These are phyloP conservation scores for Mercenaria mercenaria DNA, from an alignment of 1,140 invertebrate genomes.

Conservation along the genomic window DNA sequence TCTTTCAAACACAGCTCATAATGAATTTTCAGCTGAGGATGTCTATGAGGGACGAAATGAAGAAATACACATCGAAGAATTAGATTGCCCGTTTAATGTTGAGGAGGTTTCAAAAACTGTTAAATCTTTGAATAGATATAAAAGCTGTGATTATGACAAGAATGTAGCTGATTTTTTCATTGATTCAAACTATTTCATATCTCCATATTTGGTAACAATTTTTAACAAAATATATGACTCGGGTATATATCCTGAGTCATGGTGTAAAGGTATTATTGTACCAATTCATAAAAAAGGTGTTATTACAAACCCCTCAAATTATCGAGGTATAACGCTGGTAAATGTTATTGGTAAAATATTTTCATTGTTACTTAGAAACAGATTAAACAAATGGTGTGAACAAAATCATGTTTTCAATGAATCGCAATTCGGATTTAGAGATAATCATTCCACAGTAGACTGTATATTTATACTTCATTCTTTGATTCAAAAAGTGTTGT, in stretches of 20 bases:
- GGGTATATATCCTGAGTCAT: neutral
- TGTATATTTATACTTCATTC: conserved; percentile 36
- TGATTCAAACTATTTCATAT: conserved; percentile 1
- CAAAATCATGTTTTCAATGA: conserved; percentile 3
- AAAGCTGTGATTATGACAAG: neutral
- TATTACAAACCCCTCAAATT: conserved; percentile 9
- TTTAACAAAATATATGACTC: conserved; percentile 17
- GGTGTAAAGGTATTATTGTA: neutral
- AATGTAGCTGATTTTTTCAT: conserved; percentile 34
- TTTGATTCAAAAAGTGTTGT: conserved; percentile 3
- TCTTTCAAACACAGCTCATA: neutral
- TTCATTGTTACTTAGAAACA: neutral
- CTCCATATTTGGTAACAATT: neutral
- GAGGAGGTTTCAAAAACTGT: neutral
- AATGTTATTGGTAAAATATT: conserved; percentile 24
- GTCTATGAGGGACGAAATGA: neutral
- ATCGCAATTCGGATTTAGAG: conserved; percentile 28
- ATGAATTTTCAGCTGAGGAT: neutral
- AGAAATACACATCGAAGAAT: neutral
- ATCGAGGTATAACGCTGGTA: conserved; percentile 42
- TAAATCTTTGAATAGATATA: neutral
- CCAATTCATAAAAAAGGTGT: conserved; percentile 30
- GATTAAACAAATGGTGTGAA: conserved; percentile 37
- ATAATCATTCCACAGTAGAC: conserved; percentile 38
- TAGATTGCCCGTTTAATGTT: neutral